Base-by-base conservation (phyloP, 1,140 invertebrate species). In the Calliopsis andreniformis region DNA sequence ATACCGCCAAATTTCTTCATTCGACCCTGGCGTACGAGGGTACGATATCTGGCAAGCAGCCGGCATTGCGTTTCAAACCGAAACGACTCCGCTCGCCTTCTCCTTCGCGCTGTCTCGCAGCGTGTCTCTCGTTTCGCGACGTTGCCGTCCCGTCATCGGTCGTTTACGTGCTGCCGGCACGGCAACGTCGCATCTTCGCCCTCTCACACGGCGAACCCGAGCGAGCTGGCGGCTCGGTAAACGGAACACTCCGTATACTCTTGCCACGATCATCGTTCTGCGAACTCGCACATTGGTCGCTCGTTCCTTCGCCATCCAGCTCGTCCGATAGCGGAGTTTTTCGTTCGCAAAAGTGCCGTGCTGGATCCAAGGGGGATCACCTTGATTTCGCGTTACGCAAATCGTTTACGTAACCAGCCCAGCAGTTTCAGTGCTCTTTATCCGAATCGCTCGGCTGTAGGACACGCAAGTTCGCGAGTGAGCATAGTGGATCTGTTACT, bases 1-100 rank as follows among this genome's bases (percentile, higher is more conserved):
- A 79, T 67, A 84, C 73, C 83, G 83, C 83, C 83, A 88, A 88
- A 88, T 87, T 88, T 89, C 80, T 82, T 84, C 83, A 88, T 87
- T 84, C 86, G 84, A 87, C 86, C 86, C 80, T 88, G 84, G 56
- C 39, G 30, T 8, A n/a, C 23, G 56, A n/a, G 14, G 56, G 86
- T 88, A 87, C 85, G 80, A 81, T 83, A 81, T 85, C 76, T 83
- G 82, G 81, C 85, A 80, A 82, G 68, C 69, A 72, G 72, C 67
- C 78, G 79, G 72, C 76, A 73, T 80, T 82, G 84, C 68, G 63
- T 77, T 80, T 85, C 69, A 68, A 32, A 61, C 58, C 78, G 72
- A 76, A 80, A 64, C 68, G 68, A 73, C 35, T 58, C 28, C 51
- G 53, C 45, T 28, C 20, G 61, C 56, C 61, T 58, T 68, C 59